Conservation (phyloP, 2,888 invertebrate genomes). For the Sipha maydis region DNA sequence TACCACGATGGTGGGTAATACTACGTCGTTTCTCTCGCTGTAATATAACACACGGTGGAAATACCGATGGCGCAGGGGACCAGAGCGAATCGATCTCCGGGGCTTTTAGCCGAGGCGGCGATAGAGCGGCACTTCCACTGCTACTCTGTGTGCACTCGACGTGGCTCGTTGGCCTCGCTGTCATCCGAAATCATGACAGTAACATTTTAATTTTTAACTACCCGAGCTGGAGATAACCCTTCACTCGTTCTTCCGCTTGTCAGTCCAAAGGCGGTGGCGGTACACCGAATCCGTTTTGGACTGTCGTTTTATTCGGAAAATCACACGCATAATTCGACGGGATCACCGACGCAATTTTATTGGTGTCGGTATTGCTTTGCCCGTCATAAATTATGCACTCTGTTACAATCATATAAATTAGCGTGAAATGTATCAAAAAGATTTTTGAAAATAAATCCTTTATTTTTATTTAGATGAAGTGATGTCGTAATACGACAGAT, state of each 20-base stretch:
- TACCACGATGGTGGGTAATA: not conserved
- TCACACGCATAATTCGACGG: slow-evolving; percentile 50
- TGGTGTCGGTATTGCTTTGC: not conserved
- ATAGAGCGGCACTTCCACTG: slow-evolving; percentile 42
- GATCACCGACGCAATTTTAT: not conserved
- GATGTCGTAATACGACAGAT: too few species aligned
- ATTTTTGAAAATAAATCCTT: not conserved
- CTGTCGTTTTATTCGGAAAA: slow-evolving; percentile 54
- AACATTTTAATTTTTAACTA: slow-evolving; percentile 62
- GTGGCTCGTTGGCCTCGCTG: slow-evolving; percentile 61
- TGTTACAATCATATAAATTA: not conserved
- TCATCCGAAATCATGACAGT: slow-evolving; percentile 62
- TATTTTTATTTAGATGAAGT: too few species aligned
- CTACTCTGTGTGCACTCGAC: slow-evolving; percentile 26
- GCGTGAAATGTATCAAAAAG: not conserved
- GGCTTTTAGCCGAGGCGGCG: slow-evolving; percentile 59
- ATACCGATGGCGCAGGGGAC: slow-evolving; percentile 23
- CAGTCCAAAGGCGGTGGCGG: not conserved
- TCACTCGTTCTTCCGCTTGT: not conserved
- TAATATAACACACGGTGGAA: not conserved
- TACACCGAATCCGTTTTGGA: slow-evolving; percentile 24
- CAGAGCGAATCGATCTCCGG: slow-evolving; percentile 49
- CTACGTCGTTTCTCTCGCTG: slow-evolving; percentile 14
- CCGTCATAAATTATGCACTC: not conserved
- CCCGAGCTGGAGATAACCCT: slow-evolving; percentile 40